Evolutionary conservation across 2,888 invertebrate species (phyloP), one percentile per base, ranked within the genome.

Genomic region (Standfussiana lucernea): DNA sequence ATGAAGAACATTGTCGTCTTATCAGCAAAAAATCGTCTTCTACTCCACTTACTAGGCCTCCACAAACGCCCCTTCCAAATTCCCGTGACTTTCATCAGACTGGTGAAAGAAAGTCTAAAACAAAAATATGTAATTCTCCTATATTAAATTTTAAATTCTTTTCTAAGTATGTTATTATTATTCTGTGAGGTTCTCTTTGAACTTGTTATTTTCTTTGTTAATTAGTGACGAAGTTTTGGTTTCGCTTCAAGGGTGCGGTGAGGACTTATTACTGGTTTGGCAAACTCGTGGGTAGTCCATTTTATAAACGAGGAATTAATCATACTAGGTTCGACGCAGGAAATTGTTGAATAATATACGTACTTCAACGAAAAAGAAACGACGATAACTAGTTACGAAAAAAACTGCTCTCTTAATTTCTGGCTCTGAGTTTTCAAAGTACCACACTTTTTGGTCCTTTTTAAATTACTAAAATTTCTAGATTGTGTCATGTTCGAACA

Each of bases 201-300:
- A 70, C 66, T 62, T 80, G 71, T 82, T 82, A 71, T 71, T 77
- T 64, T 66, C 70, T 62, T 76, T 70, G 68, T 72, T 61, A 72
- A 72, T 77, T 72, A 10, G 47, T 59, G 15, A 72, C 37, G 59
- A 77, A 72, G 32, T 83, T 83, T 68, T 37, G 68, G 59, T 64
- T 40, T 21, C 50, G 15, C n/a, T 47, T 45, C 15, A 53, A 37
- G 28, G 24, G 24, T 21, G 59, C 4, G 18, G 47, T 7, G 13
- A 3, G 24, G 18, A 47, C 28, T 67, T 68, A 77, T 71, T 47
- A 61, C 53, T 40, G 35, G 28, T 42, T 64, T 15, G 24, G 15
- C 1, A 53, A 42, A 66, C 47, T 66, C n/a, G 10, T 32, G 40
- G 24, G 50, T 21, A 32, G 45, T 37, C 28, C 53, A 10, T 24